These are phyloP conservation scores for Pandion haliaetus DNA, from an alignment of 2,113 vertebrate species.

Conservation along the genomic window DNA sequence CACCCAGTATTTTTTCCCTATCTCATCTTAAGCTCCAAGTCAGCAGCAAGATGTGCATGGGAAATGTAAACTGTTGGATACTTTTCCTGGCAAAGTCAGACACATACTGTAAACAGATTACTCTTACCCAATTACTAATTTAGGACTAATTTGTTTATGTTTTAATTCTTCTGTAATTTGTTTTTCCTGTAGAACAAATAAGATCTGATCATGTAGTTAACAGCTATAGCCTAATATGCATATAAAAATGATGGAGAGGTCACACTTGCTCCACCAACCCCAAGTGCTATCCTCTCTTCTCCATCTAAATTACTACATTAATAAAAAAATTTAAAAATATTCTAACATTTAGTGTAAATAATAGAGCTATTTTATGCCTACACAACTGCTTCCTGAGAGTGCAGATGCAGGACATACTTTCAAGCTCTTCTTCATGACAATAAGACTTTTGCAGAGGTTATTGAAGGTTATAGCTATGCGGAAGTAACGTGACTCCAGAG, in stretches of 20 bases:
- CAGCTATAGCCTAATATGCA: neutral
- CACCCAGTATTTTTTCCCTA: neutral
- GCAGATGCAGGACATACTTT: neutral
- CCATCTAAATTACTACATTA: neutral
- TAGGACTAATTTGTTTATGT: neutral
- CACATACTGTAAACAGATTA: neutral
- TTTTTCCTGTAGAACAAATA: neutral
- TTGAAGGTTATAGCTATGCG: neutral
- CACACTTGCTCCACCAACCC: neutral
- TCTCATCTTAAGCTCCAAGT: neutral
- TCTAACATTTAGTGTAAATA: neutral
- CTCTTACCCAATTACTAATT: conserved; percentile 25
- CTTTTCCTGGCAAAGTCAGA: conserved; percentile 4
- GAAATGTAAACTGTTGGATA: neutral
- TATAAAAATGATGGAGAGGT: neutral
- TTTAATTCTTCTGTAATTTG: neutral
- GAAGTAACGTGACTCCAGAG: neutral
- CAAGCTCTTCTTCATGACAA: neutral
- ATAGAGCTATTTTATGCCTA: neutral
- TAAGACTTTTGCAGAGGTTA: neutral
- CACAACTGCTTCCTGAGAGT: neutral
- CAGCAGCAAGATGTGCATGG: neutral
- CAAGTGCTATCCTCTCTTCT: accelerated
- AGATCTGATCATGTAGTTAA: neutral
- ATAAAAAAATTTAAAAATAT: neutral